These are phyloP conservation scores for Cyclura pinguis DNA, from an alignment of 2,797 vertebrate species.

Conservation along the genomic window DNA sequence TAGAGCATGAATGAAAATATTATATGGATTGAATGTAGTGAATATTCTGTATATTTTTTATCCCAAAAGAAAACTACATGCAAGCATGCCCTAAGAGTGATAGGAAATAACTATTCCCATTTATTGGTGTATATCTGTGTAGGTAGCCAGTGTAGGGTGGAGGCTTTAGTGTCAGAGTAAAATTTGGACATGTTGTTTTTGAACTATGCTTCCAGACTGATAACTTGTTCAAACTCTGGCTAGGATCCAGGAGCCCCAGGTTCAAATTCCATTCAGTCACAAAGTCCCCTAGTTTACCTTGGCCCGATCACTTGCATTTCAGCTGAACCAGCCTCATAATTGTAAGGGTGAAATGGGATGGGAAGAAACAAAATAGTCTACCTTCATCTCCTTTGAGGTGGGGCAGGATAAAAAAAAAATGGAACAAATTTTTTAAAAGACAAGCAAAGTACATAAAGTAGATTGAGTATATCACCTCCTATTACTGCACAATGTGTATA, in stretches of 20 bases:
- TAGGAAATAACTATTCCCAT: slow-evolving; percentile 10
- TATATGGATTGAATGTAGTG: background rate
- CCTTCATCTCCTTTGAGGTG: background rate
- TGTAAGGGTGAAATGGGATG: background rate
- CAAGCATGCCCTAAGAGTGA: background rate
- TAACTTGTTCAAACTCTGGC: background rate
- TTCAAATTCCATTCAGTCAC: background rate
- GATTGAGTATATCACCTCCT: slow-evolving; percentile 1
- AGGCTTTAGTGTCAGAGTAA: background rate
- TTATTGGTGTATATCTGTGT: background rate
- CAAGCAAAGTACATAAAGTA: background rate
- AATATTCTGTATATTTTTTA: background rate
- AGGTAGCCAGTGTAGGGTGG: background rate
- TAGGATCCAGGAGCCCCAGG: background rate
- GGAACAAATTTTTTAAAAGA: background rate
- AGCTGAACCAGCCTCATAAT: background rate
- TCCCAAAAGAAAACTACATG: background rate
- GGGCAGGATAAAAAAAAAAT: background rate
- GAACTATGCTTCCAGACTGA: background rate
- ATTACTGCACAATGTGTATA: slow-evolving; percentile 2
- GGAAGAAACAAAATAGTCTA: background rate
- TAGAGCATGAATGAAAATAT: background rate
- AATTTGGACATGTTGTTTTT: no score
- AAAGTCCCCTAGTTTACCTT: background rate
- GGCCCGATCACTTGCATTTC: background rate